Base-by-base conservation (phyloP, 30 jellyfish, hydroid and myxozoan genomes). In the Clytia hemisphaerica region DNA sequence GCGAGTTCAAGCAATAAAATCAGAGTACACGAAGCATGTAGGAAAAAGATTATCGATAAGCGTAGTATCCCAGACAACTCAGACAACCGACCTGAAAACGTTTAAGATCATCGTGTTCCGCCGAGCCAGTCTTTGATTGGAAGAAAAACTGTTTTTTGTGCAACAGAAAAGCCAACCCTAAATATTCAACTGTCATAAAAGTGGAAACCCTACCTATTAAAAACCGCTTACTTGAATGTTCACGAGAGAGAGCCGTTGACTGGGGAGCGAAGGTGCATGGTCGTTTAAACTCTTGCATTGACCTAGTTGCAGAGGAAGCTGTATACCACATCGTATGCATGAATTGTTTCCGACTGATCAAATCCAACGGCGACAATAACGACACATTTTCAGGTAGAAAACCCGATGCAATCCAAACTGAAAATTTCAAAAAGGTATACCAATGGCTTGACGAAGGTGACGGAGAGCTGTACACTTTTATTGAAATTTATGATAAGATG, bases 361-460 rank as follows among this genome's bases (percentile, higher is more conserved):
- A 12, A 25, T 15, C 19, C 29, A 32, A 59, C 63, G 29, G 6
- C 73, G 35, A 35, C 64, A 61, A 28, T 0, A n/a, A n/a, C n/a
- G n/a, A n/a, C n/a, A n/a, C n/a, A n/a, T n/a, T n/a, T n/a, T 9
- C n/a, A 19, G 83, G 92, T 22, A 40, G 76, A 22, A 83, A 83
- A 4, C 49, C 12, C 15, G 84, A 45, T 53, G 46, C 64, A 30
- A 46, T 16, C 9, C 26, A n/a, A 67, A 50, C 36, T 5, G 76
- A 66, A 24, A 38, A 61, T 28, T 63, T 77, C 58, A 26, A 29
- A 45, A 48, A 24, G 60, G n/a, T 77, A 0, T 66, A 75, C 42
- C 59, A 45, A 46, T 77, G 83, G 92, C 66, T 77, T 4, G 84
- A 77, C 30, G 42, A 35, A 34, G 81, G n/a, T n/a, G n/a, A n/a